These are phyloP conservation scores for Chrysoperla carnea DNA, from an alignment of 1,140 invertebrate genomes.

Conservation along the genomic window DNA sequence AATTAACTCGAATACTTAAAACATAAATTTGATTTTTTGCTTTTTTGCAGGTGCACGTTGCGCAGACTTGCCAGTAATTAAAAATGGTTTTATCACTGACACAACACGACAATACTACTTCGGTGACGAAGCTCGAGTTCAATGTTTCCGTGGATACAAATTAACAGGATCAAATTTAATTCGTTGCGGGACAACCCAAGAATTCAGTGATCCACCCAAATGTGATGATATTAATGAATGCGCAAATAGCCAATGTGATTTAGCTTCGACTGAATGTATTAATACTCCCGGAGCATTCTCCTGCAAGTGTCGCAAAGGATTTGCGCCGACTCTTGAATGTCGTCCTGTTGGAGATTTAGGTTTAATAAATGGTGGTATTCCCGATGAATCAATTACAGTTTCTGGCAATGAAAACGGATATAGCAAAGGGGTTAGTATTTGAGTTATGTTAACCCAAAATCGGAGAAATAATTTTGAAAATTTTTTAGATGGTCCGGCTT, in stretches of 20 bases:
- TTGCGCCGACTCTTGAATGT: conserved; percentile 74
- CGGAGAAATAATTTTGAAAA: conserved; percentile 2
- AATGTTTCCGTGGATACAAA: conserved; percentile 81
- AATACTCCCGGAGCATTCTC: conserved; percentile 83
- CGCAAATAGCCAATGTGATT: conserved; percentile 70
- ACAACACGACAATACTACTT: conserved; percentile 56
- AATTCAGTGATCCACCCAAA: conserved; percentile 66
- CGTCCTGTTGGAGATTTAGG: conserved; percentile 76
- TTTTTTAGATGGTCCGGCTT: conserved; percentile 49
- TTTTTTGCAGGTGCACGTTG: conserved; percentile 50
- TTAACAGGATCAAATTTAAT: conserved; percentile 73
- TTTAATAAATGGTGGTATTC: conserved; percentile 72
- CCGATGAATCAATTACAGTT: conserved; percentile 74
- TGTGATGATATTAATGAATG: conserved; percentile 94
- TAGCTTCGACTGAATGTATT: conserved; percentile 77
- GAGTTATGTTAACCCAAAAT: neutral
- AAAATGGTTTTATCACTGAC: conserved; percentile 72
- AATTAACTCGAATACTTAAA: no score
- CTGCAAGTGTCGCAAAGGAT: conserved; percentile 75
- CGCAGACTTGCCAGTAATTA: conserved; percentile 61
- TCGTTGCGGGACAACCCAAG: conserved; percentile 69
- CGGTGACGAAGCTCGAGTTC: conserved; percentile 81
- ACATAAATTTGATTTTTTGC: neutral
- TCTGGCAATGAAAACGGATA: conserved; percentile 69
- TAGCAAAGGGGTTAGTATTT: conserved; percentile 48